A percentile compares a stretch with the other conserved stretches of the same genome.
Evolutionary conservation across 1,140 invertebrate genomes (phyloP).

Genomic region (Scaptodrosophila lebanonensis): DNA sequence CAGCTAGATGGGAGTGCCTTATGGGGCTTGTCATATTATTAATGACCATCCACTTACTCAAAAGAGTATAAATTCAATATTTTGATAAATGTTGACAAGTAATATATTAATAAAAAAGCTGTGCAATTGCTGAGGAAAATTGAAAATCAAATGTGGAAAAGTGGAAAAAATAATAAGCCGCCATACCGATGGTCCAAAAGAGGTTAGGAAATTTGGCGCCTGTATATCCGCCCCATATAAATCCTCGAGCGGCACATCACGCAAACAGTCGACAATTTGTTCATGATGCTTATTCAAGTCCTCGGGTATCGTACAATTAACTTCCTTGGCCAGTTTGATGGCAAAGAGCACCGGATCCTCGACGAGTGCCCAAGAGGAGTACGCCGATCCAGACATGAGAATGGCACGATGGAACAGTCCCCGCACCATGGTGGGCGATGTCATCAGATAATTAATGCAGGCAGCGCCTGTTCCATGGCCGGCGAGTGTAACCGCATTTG

Average conservation of each 20-base stretch:
- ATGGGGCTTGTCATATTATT: no score
- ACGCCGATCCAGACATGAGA: slow-evolving; percentile 93
- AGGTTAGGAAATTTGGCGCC: slow-evolving; percentile 85
- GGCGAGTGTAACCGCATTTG: slow-evolving; percentile 91
- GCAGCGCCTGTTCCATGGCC: slow-evolving; percentile 97
- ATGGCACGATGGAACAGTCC: slow-evolving; percentile 94
- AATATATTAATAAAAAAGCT: no score
- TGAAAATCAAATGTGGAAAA: background rate
- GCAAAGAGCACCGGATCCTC: slow-evolving; percentile 93
- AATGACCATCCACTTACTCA: no score
- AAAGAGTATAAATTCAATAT: slow-evolving; percentile 7
- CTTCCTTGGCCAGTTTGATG: slow-evolving; percentile 86
- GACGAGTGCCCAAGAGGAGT: slow-evolving; percentile 95
- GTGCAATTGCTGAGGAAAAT: no score
- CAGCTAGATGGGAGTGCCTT: no score
- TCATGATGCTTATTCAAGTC: slow-evolving; percentile 88
- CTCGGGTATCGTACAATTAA: slow-evolving; percentile 91
- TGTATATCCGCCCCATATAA: slow-evolving; percentile 87
- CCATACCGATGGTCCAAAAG: slow-evolving; percentile 72
- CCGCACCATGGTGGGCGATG: slow-evolving; percentile 93
- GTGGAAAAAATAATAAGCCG: background rate
- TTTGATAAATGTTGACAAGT: no score
- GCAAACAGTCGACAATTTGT: slow-evolving; percentile 87
- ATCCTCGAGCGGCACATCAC: slow-evolving; percentile 86
- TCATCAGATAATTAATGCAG: slow-evolving; percentile 96